Evolutionary conservation across 2,113 vertebrate genomes (phyloP).

Genomic region (Reinhardtius hippoglossoides): DNA sequence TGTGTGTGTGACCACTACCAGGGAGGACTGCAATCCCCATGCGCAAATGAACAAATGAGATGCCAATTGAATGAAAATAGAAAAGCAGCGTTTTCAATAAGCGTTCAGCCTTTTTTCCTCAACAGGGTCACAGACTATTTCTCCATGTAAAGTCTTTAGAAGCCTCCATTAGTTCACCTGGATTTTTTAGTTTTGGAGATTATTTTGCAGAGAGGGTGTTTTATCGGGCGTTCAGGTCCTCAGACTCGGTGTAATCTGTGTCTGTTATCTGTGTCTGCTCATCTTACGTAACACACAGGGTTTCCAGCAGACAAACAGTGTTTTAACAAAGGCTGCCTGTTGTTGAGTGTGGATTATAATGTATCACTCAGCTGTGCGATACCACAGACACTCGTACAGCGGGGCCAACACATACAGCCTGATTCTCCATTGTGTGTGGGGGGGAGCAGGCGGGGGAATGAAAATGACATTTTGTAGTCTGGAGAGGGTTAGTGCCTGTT

Average conservation of each 20-base stretch:
- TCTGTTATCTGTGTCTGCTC: constrained; percentile 49
- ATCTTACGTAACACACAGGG: constrained; percentile 62
- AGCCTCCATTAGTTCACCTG: constrained; percentile 32
- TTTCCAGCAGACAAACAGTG: constrained; percentile 48
- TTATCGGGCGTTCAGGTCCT: constrained; percentile 26
- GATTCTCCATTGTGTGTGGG: constrained; percentile 58
- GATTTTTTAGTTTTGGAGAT: constrained; percentile 25
- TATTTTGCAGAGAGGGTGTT: constrained; percentile 23
- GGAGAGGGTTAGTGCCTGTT: constrained; percentile 49
- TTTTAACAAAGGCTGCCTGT: constrained; percentile 44
- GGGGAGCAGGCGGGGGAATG: constrained; percentile 29
- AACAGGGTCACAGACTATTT: constrained; percentile 35
- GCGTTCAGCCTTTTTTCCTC: neutral
- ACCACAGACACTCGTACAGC: constrained; percentile 33
- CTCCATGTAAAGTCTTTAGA: constrained; percentile 48
- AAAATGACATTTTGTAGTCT: constrained; percentile 57
- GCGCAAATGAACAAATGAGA: constrained; percentile 70
- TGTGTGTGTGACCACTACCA: neutral
- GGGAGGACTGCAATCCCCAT: constrained; percentile 47
- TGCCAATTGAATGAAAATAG: constrained; percentile 67
- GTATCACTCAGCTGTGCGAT: constrained; percentile 52
- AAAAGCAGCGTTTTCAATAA: constrained; percentile 52
- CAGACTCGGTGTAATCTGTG: neutral
- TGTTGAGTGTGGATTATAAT: constrained; percentile 69
- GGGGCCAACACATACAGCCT: constrained; percentile 30